phyloP scores from a whole-genome alignment of 1,140 invertebrate species.

The Diachasma alloeum region DNA sequence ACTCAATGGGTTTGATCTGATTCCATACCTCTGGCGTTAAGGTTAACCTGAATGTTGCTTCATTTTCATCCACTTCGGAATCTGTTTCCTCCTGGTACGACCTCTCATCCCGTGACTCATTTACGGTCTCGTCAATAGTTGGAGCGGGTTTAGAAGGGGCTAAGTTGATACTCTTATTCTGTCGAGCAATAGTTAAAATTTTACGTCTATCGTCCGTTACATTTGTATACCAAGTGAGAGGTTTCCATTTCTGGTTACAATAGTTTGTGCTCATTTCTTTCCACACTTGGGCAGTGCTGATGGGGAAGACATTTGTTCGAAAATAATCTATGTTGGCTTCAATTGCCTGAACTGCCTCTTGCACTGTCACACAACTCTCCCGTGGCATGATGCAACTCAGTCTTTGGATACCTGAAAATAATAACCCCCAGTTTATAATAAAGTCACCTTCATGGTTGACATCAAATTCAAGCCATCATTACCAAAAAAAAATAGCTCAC shows the following conservation, averaged over 20 bases:
- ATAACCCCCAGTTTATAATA: background rate
- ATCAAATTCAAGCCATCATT: background rate
- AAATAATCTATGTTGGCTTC: background rate
- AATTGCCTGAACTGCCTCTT: background rate
- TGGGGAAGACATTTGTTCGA: background rate
- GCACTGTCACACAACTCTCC: background rate
- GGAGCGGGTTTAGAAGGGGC: background rate
- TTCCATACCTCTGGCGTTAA: background rate
- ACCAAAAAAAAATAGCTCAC: background rate
- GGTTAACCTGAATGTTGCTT: background rate
- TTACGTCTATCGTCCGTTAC: background rate
- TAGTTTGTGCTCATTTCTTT: background rate
- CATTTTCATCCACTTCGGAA: background rate
- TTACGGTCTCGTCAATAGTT: background rate
- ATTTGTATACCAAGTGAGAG: background rate
- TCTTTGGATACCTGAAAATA: background rate
- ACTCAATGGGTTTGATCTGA: background rate
- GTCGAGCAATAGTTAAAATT: background rate
- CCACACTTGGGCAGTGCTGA: background rate
- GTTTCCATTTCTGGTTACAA: background rate
- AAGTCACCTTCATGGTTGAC: background rate
- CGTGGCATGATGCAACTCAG: background rate
- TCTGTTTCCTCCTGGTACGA: background rate
- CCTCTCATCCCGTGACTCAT: background rate
- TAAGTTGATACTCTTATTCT: background rate